phyloP scores from a whole-genome alignment of 2,113 vertebrate species.

The Lepisosteus osseus region DNA sequence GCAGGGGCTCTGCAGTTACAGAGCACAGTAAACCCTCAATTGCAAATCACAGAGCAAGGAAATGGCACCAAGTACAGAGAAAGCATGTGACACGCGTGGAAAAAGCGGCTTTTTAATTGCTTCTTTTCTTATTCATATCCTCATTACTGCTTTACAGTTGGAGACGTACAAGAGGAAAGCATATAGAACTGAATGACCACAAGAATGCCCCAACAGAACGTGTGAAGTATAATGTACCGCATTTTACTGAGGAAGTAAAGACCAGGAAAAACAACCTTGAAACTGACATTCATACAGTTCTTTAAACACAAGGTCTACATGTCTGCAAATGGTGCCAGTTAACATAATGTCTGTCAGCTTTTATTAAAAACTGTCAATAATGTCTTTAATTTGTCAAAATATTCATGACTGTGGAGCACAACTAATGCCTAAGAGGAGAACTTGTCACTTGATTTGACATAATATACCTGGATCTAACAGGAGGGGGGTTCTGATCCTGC shows the following conservation, averaged over 20 bases:
- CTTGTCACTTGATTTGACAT: too few relatives aligned
- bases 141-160: background rate
- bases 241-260: background rate
- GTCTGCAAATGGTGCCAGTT: background rate
- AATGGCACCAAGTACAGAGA: background rate
- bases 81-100: background rate
- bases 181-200: background rate
- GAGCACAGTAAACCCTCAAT: background rate
- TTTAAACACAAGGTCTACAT: background rate
- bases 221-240: background rate
- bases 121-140: background rate
- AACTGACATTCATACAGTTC: background rate
- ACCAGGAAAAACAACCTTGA: background rate
- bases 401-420: constrained; percentile 2
- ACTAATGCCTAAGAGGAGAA: background rate
- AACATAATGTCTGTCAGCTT: background rate
- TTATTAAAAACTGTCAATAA: background rate
- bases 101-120: background rate
- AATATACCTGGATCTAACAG: too few relatives aligned
- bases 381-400: background rate
- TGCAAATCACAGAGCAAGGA: constrained; percentile 10
- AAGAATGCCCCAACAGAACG: background rate
- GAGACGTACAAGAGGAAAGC: background rate
- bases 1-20: background rate
- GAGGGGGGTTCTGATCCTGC: too few relatives aligned